Base-by-base conservation (phyloP, 2,888 invertebrate species). In the Diploptera punctata region DNA sequence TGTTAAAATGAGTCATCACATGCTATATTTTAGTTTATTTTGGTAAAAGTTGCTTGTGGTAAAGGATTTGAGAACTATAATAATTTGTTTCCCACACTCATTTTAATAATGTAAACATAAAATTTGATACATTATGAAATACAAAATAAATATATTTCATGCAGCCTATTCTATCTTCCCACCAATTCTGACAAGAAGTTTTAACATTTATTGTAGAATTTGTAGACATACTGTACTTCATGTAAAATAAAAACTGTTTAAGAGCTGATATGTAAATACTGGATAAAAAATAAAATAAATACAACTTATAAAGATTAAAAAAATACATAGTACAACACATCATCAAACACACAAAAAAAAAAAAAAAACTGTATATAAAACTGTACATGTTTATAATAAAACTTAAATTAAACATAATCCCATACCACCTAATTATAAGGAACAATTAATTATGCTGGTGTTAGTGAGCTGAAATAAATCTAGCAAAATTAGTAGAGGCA, bases 151-250 rank as follows among this genome's bases (percentile, higher is more conserved):
- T n/a, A n/a, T n/a, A n/a, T n/a, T n/a, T n/a, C n/a, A n/a, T n/a
- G n/a, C n/a, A n/a, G n/a, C n/a, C n/a, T n/a, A n/a, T n/a, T n/a
- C n/a, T n/a, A n/a, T n/a, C n/a, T n/a, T n/a, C n/a, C n/a, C n/a
- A n/a, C n/a, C n/a, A n/a, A n/a, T n/a, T n/a, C n/a, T n/a, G n/a
- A n/a, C n/a, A n/a, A n/a, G n/a, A n/a, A n/a, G n/a, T n/a, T n/a
- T n/a, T n/a, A n/a, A n/a, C n/a, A n/a, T n/a, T n/a, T n/a, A n/a
- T n/a, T n/a, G n/a, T n/a, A n/a, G n/a, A n/a, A 52, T 24, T 24
- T 52, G 52, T 9, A 52, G 52, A 52, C 19, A 52, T 52, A 9
- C 52, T 52, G 52, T 52, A 52, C 52, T 52, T 52, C 52, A 52
- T 21, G 1, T 13, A 52, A 1, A 52, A 24, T 52, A 5, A 3